Evolutionary conservation across 2,888 invertebrate species (phyloP).

Genomic region (Seira musarum): DNA sequence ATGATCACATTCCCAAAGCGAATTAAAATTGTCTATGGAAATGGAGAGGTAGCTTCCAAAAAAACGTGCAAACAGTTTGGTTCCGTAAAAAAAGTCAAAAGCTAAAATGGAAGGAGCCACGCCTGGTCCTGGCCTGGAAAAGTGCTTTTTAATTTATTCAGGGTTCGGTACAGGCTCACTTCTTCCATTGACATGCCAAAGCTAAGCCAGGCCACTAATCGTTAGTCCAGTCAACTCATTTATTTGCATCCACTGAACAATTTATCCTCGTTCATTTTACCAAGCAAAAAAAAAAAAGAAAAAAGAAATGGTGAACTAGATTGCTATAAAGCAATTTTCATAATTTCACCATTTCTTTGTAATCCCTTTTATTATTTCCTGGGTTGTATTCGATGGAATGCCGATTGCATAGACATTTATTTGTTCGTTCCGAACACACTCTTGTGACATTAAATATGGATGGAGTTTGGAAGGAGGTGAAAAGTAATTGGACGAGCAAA

Average conservation of each 20-base stretch:
- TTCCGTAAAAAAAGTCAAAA: slow-evolving; percentile 47
- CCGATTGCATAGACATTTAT: too few relatives aligned
- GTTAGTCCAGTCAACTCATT: background rate
- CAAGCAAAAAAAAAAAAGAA: too few relatives aligned
- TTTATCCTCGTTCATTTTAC: too few relatives aligned
- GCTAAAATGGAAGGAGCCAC: slow-evolving; percentile 57
- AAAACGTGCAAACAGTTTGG: background rate
- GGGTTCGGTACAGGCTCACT: background rate
- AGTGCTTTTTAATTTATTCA: background rate
- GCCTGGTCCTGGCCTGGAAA: slow-evolving; percentile 51
- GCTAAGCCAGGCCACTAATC: background rate
- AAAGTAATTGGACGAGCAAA: too few relatives aligned
- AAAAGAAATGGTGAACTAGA: too few relatives aligned
- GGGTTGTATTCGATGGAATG: too few relatives aligned
- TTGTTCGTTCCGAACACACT: too few relatives aligned
- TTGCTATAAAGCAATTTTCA: too few relatives aligned
- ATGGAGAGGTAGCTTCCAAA: background rate
- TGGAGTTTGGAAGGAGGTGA: too few relatives aligned
- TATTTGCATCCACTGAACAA: background rate
- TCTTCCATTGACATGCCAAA: background rate
- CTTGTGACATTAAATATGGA: too few relatives aligned
- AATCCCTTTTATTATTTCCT: too few relatives aligned
- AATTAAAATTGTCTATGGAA: background rate
- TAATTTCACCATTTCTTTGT: too few relatives aligned
- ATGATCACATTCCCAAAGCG: background rate